Evolutionary conservation across 2,888 invertebrate species (phyloP).

Genomic region (Caenorhabditis imperialis): DNA sequence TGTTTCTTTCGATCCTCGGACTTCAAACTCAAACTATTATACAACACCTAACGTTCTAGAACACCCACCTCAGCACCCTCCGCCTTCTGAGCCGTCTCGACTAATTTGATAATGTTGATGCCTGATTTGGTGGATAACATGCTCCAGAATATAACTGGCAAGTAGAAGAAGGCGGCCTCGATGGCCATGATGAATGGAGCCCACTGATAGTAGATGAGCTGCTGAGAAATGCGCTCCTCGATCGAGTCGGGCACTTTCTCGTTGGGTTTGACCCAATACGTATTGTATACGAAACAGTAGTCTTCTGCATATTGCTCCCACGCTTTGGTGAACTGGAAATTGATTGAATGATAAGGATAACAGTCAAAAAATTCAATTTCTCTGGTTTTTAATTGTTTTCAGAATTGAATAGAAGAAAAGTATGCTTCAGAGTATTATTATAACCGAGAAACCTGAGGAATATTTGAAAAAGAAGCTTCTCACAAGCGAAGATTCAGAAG

Average conservation of each 20-base stretch:
- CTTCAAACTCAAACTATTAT: conserved; percentile 26
- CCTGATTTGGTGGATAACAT: conserved; percentile 62
- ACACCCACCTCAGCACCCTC: conserved; percentile 67
- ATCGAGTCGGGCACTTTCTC: conserved; percentile 68
- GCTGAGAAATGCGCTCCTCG: conserved; percentile 69
- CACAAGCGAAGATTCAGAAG: no score
- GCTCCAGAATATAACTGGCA: conserved; percentile 63
- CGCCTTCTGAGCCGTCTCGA: conserved; percentile 69
- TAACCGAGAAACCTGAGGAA: no score
- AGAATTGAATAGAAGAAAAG: no score
- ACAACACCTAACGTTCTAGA: neutral
- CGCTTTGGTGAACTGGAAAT: conserved; percentile 69
- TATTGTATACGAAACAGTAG: conserved; percentile 77
- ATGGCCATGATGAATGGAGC: conserved; percentile 75
- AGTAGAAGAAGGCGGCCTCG: conserved; percentile 74
- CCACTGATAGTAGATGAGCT: conserved; percentile 77
- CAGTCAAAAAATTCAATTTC: no score
- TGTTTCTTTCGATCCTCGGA: conserved; percentile 66
- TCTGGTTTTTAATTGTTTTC: no score
- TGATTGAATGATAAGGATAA: no score
- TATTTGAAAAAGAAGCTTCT: no score
- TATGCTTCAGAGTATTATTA: no score
- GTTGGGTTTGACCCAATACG: conserved; percentile 75
- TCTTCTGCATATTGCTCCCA: conserved; percentile 78
- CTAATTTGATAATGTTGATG: conserved; percentile 72